A percentile compares a stretch with the other conserved stretches of the same genome.
phyloP scores from a whole-genome alignment of 2,113 vertebrate genomes.

The Paracyprichromis sp. region DNA sequence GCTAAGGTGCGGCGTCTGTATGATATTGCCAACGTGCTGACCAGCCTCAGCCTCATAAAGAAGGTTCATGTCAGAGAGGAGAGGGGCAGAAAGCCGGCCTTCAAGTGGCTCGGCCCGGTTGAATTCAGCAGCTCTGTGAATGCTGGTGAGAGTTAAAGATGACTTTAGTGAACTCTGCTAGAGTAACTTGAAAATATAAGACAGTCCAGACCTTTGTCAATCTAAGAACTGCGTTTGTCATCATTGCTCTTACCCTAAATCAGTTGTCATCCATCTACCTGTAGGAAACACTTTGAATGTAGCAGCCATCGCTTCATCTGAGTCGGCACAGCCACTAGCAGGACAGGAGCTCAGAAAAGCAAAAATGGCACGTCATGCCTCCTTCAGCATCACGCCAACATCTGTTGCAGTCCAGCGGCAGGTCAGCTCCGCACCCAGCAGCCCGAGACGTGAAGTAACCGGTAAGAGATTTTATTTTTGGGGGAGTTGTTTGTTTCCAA shows the following conservation, averaged over 20 bases:
- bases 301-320: neutral
- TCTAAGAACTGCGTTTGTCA: neutral
- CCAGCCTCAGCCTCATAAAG: constrained; percentile 85
- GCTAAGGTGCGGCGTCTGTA: constrained; percentile 91
- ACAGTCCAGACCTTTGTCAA: neutral
- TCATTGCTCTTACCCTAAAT: neutral
- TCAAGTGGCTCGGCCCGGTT: constrained; percentile 88
- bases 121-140: constrained; percentile 71
- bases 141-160: neutral
- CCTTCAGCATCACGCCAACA: constrained; percentile 66
- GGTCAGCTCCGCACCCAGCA: constrained; percentile 80
- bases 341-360: constrained; percentile 43
- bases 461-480: constrained; percentile 49
- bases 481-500: neutral
- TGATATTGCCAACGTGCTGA: constrained; percentile 91
- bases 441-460: constrained; percentile 60
- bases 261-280: neutral
- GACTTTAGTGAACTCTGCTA: neutral
- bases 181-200: neutral
- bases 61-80: constrained; percentile 86
- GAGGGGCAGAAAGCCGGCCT: constrained; percentile 84
- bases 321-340: neutral
- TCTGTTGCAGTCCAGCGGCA: constrained; percentile 60
- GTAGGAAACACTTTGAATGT: neutral
- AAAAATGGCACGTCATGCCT: constrained; percentile 70